Base-by-base conservation (phyloP, 1,140 invertebrate species). In the Tetranychus cinnabarinus region DNA sequence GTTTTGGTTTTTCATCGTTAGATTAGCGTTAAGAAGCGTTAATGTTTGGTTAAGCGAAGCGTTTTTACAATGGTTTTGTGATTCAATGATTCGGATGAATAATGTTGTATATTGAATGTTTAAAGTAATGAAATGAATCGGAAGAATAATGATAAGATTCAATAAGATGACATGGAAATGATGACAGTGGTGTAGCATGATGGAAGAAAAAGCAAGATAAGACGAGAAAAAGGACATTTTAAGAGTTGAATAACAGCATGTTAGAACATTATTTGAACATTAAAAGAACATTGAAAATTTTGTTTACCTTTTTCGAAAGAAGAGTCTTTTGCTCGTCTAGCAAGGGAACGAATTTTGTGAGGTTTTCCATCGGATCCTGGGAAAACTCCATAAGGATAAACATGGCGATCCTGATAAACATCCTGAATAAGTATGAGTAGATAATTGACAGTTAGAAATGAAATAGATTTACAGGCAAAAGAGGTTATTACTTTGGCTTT, bases 401-500 rank as follows among this genome's bases (percentile, higher is more conserved):
- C 55, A 60, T 60, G 59, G 12, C 47, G 34, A 35, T 36, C 47
- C 34, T 52, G 34, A 35, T 10, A 34, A 50, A 60, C 31, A 50
- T 60, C 47, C 47, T 60, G 59, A 33, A 60, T n/a, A 6, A 12
- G 36, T 36, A 36, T 2, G 34, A 56, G 8, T 3, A 10, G 36
- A 23, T 23, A 23, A 23, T 23, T 10, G n/a, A 12, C 8, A n/a
- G n/a, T 47, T 47, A n/a, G 8, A 23, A 23, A 23, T 23, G 23
- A 23, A 23, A 23, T 23, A 23, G 23, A 23, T 23, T 0, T 23
- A 23, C 23, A 23, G 23, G 23, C 23, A 0, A 23, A 23, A 23
- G 0, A 23, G 23, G 23, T 23, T 15, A 65, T 66, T 55, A 69
- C 68, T 63, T 68, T 67, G 56, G 80, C 79, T 70, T 80, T 77